Conservation (phyloP, 2,113 vertebrate genomes). For the Leptosomus discolor region DNA sequence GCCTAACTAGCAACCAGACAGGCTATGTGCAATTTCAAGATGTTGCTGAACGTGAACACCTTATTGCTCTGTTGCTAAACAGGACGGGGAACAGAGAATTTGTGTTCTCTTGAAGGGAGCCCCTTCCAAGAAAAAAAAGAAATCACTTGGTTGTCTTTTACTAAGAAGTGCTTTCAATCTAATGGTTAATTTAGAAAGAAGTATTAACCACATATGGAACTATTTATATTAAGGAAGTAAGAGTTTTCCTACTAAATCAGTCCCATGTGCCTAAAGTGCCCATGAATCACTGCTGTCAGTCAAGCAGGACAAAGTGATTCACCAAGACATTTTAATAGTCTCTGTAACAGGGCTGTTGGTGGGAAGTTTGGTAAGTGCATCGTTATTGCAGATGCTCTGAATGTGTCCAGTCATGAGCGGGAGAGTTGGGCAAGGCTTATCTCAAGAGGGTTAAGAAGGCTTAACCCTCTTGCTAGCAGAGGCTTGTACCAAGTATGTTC, state of each 20-base stretch:
- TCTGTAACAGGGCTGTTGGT: not conserved
- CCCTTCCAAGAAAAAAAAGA: not conserved
- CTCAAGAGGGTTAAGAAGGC: too few relatives aligned
- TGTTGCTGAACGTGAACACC: not conserved
- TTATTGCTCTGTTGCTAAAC: constrained; percentile 6
- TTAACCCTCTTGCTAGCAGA: not conserved
- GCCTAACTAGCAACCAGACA: constrained; percentile 24
- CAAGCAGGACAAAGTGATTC: not conserved
- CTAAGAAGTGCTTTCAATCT: not conserved
- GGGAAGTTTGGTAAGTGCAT: not conserved
- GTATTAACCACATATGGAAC: not conserved
- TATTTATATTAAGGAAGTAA: not conserved
- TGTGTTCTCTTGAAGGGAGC: not conserved
- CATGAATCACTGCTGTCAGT: not conserved
- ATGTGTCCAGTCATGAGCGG: not conserved
- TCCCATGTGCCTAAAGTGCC: not conserved
- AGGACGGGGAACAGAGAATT: not conserved
- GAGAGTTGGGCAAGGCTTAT: not conserved
- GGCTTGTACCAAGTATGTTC: not conserved
- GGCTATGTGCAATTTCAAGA: constrained; percentile 14
- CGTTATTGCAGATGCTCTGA: not conserved
- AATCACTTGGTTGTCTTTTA: not conserved
- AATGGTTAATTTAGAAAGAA: not conserved
- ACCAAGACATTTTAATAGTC: not conserved
- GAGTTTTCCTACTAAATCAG: not conserved